phyloP scores from a whole-genome alignment of 2,113 vertebrate genomes.

The Copsychus sechellarum region DNA sequence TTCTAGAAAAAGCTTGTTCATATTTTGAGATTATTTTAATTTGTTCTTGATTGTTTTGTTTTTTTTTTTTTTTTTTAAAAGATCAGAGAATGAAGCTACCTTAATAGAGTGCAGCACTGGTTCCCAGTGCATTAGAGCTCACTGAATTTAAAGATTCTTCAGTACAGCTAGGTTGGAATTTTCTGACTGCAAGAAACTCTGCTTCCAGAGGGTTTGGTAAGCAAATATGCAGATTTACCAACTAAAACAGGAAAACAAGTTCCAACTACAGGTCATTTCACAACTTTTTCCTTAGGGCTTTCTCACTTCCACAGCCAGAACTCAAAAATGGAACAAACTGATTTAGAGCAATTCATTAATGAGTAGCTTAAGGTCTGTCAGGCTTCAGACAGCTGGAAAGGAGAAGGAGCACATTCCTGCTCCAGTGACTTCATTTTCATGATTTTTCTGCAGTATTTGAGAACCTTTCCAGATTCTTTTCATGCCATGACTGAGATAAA shows the following conservation, averaged over 20 bases:
- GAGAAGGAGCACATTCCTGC: background rate
- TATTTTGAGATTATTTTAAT: background rate
- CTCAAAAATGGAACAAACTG: slow-evolving; percentile 15
- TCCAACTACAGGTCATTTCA: background rate
- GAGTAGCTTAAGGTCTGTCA: background rate
- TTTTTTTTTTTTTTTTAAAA: background rate
- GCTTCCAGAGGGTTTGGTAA: background rate
- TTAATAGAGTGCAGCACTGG: background rate
- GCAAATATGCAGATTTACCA: background rate
- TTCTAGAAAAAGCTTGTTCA: background rate
- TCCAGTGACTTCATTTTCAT: background rate
- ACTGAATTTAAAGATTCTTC: background rate
- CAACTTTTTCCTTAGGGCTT: background rate
- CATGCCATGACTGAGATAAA: background rate
- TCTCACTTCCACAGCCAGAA: background rate
- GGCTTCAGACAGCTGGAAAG: background rate
- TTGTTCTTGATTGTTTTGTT: background rate
- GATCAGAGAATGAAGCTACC: background rate
- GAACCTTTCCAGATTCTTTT: background rate
- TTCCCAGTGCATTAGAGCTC: background rate
- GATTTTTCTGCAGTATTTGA: background rate
- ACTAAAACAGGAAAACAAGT: background rate
- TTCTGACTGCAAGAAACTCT: background rate
- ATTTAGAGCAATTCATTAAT: slow-evolving; percentile 2
- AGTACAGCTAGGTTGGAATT: background rate